These are phyloP conservation scores for Calephelis nemesis DNA, from an alignment of 1,140 invertebrate genomes.

Conservation along the genomic window DNA sequence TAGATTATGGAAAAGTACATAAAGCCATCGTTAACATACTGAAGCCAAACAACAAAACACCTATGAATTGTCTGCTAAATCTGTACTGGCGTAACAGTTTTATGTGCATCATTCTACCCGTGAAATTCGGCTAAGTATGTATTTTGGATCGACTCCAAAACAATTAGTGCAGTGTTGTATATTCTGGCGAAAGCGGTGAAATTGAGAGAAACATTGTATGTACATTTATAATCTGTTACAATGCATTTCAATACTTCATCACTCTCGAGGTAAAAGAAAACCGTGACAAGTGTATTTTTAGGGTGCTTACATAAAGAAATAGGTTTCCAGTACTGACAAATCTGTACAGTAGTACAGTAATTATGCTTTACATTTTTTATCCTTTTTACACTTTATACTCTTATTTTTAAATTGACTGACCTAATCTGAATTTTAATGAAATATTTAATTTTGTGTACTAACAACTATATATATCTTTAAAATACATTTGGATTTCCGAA, in stretches of 20 bases:
- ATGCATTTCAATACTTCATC: not conserved
- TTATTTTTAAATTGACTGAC: too few species aligned
- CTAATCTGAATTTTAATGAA: too few species aligned
- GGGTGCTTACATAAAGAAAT: too few species aligned
- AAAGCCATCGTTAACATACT: conserved; percentile 6
- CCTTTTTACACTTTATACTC: too few species aligned
- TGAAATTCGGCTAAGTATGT: conserved; percentile 72
- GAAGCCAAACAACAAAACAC: conserved; percentile 3
- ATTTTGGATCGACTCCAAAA: conserved; percentile 72
- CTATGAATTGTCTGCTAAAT: conserved; percentile 29
- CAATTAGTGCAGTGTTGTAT: conserved; percentile 61
- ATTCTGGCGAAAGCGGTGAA: conserved; percentile 31
- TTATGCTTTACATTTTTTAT: too few species aligned
- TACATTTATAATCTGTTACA: conserved; percentile 15
- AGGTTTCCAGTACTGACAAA: too few species aligned
- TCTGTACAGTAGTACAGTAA: too few species aligned
- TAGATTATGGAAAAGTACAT: conserved; percentile 1
- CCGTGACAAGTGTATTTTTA: too few species aligned
- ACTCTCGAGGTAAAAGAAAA: not conserved
- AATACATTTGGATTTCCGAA: too few species aligned
- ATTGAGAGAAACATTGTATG: conserved; percentile 29
- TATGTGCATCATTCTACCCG: conserved; percentile 53
- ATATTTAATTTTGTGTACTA: too few species aligned
- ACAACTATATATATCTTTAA: too few species aligned
- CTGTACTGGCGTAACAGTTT: conserved; percentile 49